A percentile compares a stretch with the other conserved stretches of the same genome.
phyloP scores from a whole-genome alignment of 2,113 vertebrate genomes.

The Struthio camelus region DNA sequence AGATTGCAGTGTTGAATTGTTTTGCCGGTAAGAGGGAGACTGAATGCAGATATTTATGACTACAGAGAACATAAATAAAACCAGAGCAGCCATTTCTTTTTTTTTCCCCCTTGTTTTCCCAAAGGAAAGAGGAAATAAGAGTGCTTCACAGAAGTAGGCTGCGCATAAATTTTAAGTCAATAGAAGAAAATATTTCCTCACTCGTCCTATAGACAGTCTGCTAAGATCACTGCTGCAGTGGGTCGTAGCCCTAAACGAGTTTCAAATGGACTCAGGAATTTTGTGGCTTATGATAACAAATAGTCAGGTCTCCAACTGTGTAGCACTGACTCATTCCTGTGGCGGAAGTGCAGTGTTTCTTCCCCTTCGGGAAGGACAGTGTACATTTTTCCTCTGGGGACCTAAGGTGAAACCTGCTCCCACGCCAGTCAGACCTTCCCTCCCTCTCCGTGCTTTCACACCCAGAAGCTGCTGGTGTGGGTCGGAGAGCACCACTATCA shows the following conservation, averaged over 20 bases:
- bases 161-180: conserved; percentile 21
- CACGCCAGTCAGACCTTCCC: neutral
- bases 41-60: conserved; percentile 31
- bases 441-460: neutral
- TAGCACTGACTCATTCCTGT: neutral
- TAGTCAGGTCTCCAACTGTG: neutral
- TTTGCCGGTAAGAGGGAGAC: neutral
- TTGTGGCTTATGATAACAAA: neutral
- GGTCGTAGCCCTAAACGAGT: neutral
- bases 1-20: neutral
- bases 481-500: neutral
- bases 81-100: neutral
- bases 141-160: conserved; percentile 17
- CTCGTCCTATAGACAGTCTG: neutral
- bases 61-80: conserved; percentile 45
- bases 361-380: neutral
- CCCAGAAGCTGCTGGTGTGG: neutral
- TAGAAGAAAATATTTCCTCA: neutral
- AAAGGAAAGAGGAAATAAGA: conserved; percentile 5
- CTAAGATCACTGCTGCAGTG: neutral
- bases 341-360: neutral
- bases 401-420: neutral
- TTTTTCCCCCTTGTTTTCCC: neutral
- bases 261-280: neutral
- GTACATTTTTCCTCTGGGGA: neutral